A percentile compares a stretch with the other conserved stretches of the same genome.
These are phyloP conservation scores for Crax fasciolata DNA, from an alignment of 2,797 vertebrate genomes.

Conservation along the genomic window DNA sequence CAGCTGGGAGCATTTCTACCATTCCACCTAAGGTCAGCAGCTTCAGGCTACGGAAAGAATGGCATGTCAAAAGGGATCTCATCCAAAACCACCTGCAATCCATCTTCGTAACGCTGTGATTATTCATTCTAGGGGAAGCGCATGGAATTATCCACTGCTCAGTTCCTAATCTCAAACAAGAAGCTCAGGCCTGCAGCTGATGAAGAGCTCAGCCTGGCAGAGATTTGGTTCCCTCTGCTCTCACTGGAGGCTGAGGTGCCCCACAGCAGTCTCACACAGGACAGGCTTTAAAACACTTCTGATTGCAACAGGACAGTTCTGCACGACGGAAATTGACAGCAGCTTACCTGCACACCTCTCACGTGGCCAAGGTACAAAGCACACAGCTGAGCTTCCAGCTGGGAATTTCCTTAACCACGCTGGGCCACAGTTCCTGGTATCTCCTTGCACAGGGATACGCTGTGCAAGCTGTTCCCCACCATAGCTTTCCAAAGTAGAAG, in stretches of 20 bases:
- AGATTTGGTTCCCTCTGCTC: not conserved
- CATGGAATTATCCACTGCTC: slow-evolving; percentile 10
- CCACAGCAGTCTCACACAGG: not conserved
- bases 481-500: not conserved
- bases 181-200: not conserved
- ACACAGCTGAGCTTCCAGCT: not conserved
- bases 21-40: not conserved
- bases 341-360: not conserved
- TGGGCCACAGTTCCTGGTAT: not conserved
- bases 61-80: not conserved
- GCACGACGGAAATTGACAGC: not conserved
- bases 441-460: not conserved
- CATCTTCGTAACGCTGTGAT: slow-evolving; percentile 32
- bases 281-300: not conserved
- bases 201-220: not conserved
- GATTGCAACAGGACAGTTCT: not conserved
- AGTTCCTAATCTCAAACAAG: slow-evolving; percentile 15
- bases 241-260: not conserved
- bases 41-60: slow-evolving; percentile 38
- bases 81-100: slow-evolving; percentile 39
- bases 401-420: not conserved
- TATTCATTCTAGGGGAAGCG: not conserved
- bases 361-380: not conserved
- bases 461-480: not conserved
- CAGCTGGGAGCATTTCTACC: not conserved